Base-by-base conservation (phyloP, 1,140 invertebrate species). In the Leptonema lineaticorne region DNA sequence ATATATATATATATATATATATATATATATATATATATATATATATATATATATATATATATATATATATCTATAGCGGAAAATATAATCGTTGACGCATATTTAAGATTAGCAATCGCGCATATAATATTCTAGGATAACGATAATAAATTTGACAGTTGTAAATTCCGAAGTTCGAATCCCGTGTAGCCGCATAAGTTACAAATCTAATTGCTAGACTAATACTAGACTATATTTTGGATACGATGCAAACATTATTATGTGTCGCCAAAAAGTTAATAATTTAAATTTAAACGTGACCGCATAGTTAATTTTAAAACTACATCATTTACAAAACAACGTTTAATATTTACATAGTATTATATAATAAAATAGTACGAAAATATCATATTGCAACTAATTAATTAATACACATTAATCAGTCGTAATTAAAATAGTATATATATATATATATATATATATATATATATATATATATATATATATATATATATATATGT, bases 131-230 rank as follows among this genome's bases (percentile, higher is more conserved):
- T 53, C 16, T 53, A 53, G 50, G 24, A 14, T 18, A 11, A 53
- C 22, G 22, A 9, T 53, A 53, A 53, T 53, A 53, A 53, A 53
- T 53, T 53, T 26, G 50, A 22, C 8, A 53, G 50, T 53, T 24
- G 14, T 53, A 53, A 53, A 53, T 53, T 53, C 22, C 9, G 22
- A 53, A 53, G 50, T 53, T 53, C 50, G 50, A 53, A 53, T 53
- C 22, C 50, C 50, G 9, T 24, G 16, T 14, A 53, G 50, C 22
- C 22, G 50, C 27, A 53, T 53, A 26, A 24, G 2, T 53, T 53
- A 53, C 18, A 50, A 22, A 53, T 26, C 3, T 53, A 53, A 53
- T 53, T 53, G 50, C 50, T 22, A 26, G 16, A 41, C 2, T 41
- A 33, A n/a, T n/a, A n/a, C n/a, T n/a, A n/a, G n/a, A n/a, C n/a